Percentiles rank a stretch among this genome's conserved stretches.
phyloP scores from a whole-genome alignment of 2,888 invertebrate species.

The Holacanthella duospinosa region DNA sequence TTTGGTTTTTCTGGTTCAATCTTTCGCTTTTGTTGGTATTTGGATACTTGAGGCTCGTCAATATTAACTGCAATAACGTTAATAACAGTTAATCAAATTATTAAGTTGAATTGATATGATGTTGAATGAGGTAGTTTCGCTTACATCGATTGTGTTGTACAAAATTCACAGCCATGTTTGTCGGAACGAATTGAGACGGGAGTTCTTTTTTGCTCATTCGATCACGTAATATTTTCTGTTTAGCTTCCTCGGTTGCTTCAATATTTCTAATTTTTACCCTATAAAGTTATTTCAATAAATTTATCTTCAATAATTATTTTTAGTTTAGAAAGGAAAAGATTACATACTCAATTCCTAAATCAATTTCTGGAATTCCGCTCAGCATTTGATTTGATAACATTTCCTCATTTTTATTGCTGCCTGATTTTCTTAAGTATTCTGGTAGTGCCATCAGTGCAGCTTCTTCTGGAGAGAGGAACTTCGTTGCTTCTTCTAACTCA shows the following conservation, averaged over 20 bases:
- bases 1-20: constrained; percentile 47
- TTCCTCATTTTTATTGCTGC: constrained; percentile 84
- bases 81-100: background rate
- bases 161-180: constrained; percentile 97
- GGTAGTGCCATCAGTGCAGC: constrained; percentile 81
- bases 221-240: constrained; percentile 79
- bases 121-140: constrained; percentile 33
- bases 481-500: constrained; percentile 39
- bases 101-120: background rate
- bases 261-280: constrained; percentile 95
- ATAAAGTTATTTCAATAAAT: too few relatives aligned
- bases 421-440: constrained; percentile 73
- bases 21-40: constrained; percentile 46
- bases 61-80: constrained; percentile 59
- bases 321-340: too few relatives aligned
- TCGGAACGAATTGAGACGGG: constrained; percentile 90
- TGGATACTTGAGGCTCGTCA: constrained; percentile 55
- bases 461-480: constrained; percentile 76
- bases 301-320: too few relatives aligned
- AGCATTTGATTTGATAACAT: constrained; percentile 99
- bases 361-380: constrained; percentile 97
- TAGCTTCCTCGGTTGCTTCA: constrained; percentile 97
- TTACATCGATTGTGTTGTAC: constrained; percentile 91
- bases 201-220: constrained; percentile 82
- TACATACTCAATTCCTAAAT: constrained; percentile 86